Percentiles rank a stretch among this genome's conserved stretches.
These are phyloP conservation scores for Anabacerthia variegaticeps DNA, from an alignment of 2,797 vertebrate species.

Conservation along the genomic window DNA sequence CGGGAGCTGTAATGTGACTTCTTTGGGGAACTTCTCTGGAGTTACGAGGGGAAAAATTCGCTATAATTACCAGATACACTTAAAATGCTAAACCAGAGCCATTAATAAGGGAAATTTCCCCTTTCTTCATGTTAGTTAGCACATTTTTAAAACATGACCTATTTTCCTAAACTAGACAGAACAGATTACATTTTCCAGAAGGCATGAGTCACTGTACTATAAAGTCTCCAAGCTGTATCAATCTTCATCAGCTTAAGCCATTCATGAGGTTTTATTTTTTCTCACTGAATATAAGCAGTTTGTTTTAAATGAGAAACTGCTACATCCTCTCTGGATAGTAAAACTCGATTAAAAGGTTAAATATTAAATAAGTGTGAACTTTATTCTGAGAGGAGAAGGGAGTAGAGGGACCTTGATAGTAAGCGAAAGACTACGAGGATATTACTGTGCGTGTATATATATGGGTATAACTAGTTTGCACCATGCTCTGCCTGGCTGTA, in stretches of 20 bases:
- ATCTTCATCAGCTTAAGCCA: slow-evolving; percentile 64
- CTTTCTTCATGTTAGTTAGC: slow-evolving; percentile 58
- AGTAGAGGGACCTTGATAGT: slow-evolving; percentile 31
- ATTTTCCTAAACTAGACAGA: slow-evolving; percentile 65
- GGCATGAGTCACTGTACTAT: slow-evolving; percentile 61
- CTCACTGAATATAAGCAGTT: slow-evolving; percentile 62
- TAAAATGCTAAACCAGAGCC: slow-evolving; percentile 29
- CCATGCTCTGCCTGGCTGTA: not conserved
- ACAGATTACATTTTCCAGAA: slow-evolving; percentile 68
- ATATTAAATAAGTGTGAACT: slow-evolving; percentile 50
- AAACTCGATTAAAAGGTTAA: slow-evolving; percentile 48
- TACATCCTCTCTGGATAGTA: slow-evolving; percentile 34
- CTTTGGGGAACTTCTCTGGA: slow-evolving; percentile 11
- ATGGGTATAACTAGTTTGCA: not conserved
- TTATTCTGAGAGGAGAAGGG: slow-evolving; percentile 7
- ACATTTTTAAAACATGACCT: slow-evolving; percentile 66
- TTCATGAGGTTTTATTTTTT: slow-evolving; percentile 61
- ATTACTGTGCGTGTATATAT: not conserved
- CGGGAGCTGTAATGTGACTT: fast-evolving
- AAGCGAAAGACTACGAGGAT: not conserved
- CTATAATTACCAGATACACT: slow-evolving; percentile 6
- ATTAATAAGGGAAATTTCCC: slow-evolving; percentile 51
- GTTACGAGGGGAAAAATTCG: not conserved
- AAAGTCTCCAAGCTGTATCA: slow-evolving; percentile 66
- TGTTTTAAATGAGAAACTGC: slow-evolving; percentile 50